Evolutionary conservation across 2,888 invertebrate species (phyloP).

Genomic region (Tetragonula carbonaria): DNA sequence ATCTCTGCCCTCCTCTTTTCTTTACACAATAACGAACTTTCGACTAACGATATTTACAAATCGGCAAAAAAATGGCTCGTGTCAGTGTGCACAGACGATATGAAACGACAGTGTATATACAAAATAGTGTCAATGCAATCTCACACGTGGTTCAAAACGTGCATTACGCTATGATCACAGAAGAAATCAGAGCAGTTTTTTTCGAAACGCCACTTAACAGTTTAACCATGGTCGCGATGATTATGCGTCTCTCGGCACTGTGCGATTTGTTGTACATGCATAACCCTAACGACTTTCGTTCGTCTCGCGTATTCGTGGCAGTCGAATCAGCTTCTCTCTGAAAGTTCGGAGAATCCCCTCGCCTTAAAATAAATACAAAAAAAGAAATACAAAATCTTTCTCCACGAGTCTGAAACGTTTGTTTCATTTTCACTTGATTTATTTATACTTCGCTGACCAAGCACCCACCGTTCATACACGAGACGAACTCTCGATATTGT

Average conservation of each 20-base stretch:
- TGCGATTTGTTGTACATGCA: conserved; percentile 6
- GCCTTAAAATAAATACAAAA: no score
- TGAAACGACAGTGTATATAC: conserved; percentile 54
- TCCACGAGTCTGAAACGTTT: no score
- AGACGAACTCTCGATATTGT: conserved; percentile 11
- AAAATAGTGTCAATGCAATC: conserved; percentile 54
- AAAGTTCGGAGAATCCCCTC: no score
- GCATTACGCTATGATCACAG: conserved; percentile 68
- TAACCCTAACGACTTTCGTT: background rate
- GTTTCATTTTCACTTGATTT: background rate
- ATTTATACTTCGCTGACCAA: background rate
- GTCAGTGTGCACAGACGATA: conserved; percentile 29
- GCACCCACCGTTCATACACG: background rate
- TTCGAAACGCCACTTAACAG: conserved; percentile 50
- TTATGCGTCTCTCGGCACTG: conserved; percentile 6
- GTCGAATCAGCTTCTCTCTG: background rate
- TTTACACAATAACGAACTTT: conserved; percentile 8
- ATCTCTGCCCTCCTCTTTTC: background rate
- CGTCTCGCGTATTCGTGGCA: conserved; percentile 18
- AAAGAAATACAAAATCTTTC: no score
- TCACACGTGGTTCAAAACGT: conserved; percentile 40
- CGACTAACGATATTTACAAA: conserved; percentile 48
- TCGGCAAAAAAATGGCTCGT: conserved; percentile 7
- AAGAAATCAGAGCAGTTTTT: conserved; percentile 67
- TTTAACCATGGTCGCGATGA: conserved; percentile 33